A percentile compares a stretch with the other conserved stretches of the same genome.
Conservation (phyloP, 1,140 invertebrate genomes). For the Euura lappo region DNA sequence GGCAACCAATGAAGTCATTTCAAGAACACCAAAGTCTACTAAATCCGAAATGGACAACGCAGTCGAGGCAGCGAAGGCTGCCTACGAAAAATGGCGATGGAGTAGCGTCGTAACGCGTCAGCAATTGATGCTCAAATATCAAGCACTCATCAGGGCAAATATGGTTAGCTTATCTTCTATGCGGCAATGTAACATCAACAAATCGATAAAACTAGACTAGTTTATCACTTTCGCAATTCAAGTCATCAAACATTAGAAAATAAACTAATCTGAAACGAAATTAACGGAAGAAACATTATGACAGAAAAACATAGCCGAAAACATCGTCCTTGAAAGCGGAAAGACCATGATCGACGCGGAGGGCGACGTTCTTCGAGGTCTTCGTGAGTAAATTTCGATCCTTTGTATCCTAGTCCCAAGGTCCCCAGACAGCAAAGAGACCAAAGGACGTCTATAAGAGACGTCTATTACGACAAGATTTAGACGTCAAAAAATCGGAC, state of each 20-base stretch:
- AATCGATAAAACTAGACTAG: too few species aligned
- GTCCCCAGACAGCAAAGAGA: background rate
- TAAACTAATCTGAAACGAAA: background rate
- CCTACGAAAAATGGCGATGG: slow-evolving; percentile 86
- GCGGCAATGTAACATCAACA: too few species aligned
- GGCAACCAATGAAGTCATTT: slow-evolving; percentile 84
- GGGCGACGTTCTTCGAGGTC: slow-evolving; percentile 95
- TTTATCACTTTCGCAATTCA: background rate
- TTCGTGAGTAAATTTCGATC: slow-evolving; percentile 74
- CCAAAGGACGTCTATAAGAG: too few species aligned
- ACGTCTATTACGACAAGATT: too few species aligned
- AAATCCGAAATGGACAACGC: slow-evolving; percentile 91
- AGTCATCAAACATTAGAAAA: background rate
- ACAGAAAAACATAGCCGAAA: slow-evolving; percentile 84
- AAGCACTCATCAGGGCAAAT: slow-evolving; percentile 78
- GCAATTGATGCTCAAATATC: slow-evolving; percentile 94
- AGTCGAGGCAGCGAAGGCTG: slow-evolving; percentile 84
- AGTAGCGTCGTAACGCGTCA: slow-evolving; percentile 94
- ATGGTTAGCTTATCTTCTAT: slow-evolving; percentile 61
- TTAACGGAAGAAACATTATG: background rate
- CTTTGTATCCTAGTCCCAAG: too few species aligned
- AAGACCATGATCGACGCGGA: slow-evolving; percentile 98
- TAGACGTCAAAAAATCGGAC: too few species aligned
- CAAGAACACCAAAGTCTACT: slow-evolving; percentile 89
- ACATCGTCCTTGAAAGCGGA: slow-evolving; percentile 96